Conservation (phyloP, 2,113 vertebrate species). For the Toxotes jaculatrix region DNA sequence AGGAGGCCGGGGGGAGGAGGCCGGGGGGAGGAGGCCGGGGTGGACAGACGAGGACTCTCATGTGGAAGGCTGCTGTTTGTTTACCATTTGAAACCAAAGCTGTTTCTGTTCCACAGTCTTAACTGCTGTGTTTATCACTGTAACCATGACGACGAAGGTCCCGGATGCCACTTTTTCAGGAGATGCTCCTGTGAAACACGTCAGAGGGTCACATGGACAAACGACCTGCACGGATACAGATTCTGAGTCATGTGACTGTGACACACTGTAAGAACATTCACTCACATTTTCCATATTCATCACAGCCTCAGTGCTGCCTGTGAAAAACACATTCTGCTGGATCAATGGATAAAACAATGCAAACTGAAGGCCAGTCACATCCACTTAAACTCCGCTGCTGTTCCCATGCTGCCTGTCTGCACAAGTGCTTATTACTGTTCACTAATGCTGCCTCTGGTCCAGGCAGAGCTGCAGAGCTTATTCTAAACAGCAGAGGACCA, state of each 20-base stretch:
- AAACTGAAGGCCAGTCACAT: constrained; percentile 29
- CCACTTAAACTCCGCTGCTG: constrained; percentile 19
- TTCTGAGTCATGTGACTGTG: not conserved
- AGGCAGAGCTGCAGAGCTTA: not conserved
- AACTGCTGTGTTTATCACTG: no score
- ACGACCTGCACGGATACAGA: not conserved
- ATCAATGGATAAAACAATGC: constrained; percentile 21
- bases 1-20: no score
- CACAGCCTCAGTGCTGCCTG: not conserved
- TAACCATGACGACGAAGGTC: no score
- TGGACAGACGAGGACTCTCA: no score
- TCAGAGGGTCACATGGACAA: not conserved
- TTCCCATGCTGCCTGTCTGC: constrained; percentile 25
- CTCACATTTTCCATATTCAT: not conserved
- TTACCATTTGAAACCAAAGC: no score
- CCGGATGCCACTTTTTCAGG: no score
- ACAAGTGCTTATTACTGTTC: constrained; percentile 8
- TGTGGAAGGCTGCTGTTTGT: no score
- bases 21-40: no score
- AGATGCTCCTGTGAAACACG: no score
- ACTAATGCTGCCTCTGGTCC: constrained; percentile 29
- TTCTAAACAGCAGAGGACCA: not conserved
- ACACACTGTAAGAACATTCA: not conserved
- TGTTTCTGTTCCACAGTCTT: no score
- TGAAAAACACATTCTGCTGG: not conserved